phyloP scores from a whole-genome alignment of 2,797 vertebrate genomes.

The Hoplostethus mediterraneus region DNA sequence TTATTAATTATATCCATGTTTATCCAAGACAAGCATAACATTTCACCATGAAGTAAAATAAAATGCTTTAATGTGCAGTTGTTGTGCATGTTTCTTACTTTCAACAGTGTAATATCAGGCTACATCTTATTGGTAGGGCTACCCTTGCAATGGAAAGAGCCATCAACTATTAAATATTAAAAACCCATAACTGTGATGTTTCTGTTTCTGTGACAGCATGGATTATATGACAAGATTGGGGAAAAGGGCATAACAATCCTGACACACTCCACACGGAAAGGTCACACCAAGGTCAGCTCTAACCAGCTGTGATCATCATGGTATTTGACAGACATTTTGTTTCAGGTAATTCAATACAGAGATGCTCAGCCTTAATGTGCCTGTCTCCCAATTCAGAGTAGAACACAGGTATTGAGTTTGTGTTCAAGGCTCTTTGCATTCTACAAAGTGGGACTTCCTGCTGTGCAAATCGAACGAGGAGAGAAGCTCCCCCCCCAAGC shows the following conservation, averaged over 20 bases:
- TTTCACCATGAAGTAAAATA: too few relatives aligned
- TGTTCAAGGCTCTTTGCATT: constrained; percentile 34
- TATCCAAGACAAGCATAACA: not conserved
- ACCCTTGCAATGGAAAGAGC: too few relatives aligned
- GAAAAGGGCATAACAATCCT: not conserved
- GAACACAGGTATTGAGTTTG: constrained; percentile 23
- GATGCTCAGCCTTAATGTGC: constrained; percentile 15
- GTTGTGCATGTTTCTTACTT: not conserved
- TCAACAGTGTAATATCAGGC: not conserved
- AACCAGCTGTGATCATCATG: constrained; percentile 16
- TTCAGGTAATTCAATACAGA: constrained; percentile 29
- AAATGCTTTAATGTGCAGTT: not conserved
- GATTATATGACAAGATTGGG: not conserved
- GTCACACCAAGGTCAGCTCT: constrained; percentile 10
- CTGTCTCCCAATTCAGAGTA: constrained; percentile 14
- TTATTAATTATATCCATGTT: not conserved
- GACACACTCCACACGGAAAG: constrained; percentile 1
- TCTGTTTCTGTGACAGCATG: not conserved
- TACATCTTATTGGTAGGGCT: too few relatives aligned
- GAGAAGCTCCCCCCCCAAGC: constrained; percentile 31
- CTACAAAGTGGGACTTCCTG: constrained; percentile 41
- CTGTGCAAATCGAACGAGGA: constrained; percentile 41
- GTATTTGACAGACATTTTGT: constrained; percentile 46
- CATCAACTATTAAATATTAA: not conserved
- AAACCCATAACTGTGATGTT: not conserved